Conservation (phyloP, 2,113 vertebrate genomes). For the Pollimyrus isidori region DNA sequence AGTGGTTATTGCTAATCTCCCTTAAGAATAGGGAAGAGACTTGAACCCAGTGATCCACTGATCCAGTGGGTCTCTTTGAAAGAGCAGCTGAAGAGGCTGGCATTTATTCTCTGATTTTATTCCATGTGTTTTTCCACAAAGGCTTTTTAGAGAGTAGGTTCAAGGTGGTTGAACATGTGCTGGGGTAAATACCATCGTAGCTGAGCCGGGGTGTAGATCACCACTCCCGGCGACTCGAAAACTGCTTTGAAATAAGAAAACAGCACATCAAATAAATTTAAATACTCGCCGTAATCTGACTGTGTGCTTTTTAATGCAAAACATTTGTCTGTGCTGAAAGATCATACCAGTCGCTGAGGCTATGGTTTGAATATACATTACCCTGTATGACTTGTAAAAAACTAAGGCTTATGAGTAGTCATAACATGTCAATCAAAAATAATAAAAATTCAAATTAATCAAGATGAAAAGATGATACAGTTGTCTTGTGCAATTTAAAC, state of each 20-base stretch:
- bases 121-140: neutral
- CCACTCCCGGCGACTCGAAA: too few relatives aligned
- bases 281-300: neutral
- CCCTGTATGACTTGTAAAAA: neutral
- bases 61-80: neutral
- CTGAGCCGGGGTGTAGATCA: neutral
- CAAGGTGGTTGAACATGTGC: neutral
- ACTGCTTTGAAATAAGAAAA: neutral
- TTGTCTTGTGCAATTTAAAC: neutral
- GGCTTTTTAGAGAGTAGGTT: neutral
- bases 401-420: neutral
- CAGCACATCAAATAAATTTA: neutral
- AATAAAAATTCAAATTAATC: neutral
- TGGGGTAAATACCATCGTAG: neutral
- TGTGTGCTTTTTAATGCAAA: neutral
- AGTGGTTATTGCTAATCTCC: constrained; percentile 3
- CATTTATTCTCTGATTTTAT: neutral
- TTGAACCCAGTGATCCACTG: constrained; percentile 3
- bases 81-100: neutral
- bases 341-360: neutral
- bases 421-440: neutral
- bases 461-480: neutral
- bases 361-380: neutral
- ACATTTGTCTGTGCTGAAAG: neutral
- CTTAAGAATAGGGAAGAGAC: neutral